Evolutionary conservation across 37 sponge, comb jelly and placozoan species (phyloP).

Genomic region (Theonella swinhoei): DNA sequence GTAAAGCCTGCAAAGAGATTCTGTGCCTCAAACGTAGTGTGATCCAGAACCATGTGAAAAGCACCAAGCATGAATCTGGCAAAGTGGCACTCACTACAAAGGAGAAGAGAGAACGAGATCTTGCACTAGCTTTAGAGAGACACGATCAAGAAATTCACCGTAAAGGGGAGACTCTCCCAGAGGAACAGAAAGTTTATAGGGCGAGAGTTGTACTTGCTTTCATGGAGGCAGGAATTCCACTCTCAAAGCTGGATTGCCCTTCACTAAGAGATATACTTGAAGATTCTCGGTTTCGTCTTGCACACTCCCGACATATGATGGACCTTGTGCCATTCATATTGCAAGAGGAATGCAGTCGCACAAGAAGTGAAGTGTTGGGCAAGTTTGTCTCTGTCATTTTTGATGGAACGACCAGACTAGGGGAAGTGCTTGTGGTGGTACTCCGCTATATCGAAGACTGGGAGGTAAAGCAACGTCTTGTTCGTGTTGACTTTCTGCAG

Average conservation of each 20-base stretch:
- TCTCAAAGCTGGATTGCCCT: conserved; percentile 2
- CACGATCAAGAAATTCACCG: conserved; percentile 2
- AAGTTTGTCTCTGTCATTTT: conserved; percentile 22
- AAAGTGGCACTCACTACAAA: neutral
- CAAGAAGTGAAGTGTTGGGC: neutral
- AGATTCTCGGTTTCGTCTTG: conserved; percentile 11
- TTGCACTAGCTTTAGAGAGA: neutral
- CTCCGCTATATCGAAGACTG: conserved; percentile 25
- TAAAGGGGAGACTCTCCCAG: conserved; percentile 17
- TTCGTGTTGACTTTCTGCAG: conserved; percentile 11
- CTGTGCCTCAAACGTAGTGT: conserved; percentile 9
- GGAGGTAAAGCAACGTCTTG: conserved; percentile 13
- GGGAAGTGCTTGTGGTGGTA: conserved; percentile 25
- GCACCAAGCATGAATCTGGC: neutral
- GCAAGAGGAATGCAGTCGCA: neutral
- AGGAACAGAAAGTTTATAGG: conserved; percentile 11
- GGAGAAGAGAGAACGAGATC: neutral
- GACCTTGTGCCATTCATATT: conserved; percentile 15
- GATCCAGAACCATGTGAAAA: conserved; percentile 5
- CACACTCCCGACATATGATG: neutral
- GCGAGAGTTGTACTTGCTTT: conserved; percentile 5
- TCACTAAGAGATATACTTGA: conserved; percentile 19
- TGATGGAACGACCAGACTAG: conserved; percentile 26
- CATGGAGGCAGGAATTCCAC: neutral
- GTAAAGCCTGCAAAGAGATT: conserved; percentile 5